phyloP scores from a whole-genome alignment of 2,113 vertebrate genomes.

The Cavia aperea region DNA sequence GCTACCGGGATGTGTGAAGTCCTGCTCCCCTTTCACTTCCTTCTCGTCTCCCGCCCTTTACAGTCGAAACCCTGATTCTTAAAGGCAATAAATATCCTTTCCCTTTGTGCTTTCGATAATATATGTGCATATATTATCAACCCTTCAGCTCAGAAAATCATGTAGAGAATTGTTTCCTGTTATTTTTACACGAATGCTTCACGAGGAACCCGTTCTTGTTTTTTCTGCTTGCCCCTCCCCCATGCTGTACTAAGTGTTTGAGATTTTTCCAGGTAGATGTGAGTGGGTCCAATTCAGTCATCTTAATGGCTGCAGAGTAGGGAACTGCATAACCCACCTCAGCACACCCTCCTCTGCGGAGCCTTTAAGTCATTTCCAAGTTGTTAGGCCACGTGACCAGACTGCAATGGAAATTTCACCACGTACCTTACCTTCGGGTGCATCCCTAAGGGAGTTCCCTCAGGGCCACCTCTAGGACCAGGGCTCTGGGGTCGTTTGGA shows the following conservation, averaged over 20 bases:
- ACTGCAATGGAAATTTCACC: not conserved
- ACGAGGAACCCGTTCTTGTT: not conserved
- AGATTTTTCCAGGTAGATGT: not conserved
- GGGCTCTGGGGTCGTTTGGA: not conserved
- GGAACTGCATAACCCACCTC: not conserved
- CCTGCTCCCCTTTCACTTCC: too few species aligned
- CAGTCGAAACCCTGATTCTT: not conserved
- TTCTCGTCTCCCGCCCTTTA: too few species aligned
- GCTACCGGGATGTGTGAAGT: not conserved
- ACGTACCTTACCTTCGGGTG: rapidly evolving
- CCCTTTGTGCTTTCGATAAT: not conserved
- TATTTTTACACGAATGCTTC: not conserved
- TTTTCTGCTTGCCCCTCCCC: not conserved
- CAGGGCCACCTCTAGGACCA: rapidly evolving
- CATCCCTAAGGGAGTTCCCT: rapidly evolving
- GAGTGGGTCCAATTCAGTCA: not conserved
- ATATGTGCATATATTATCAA: rapidly evolving
- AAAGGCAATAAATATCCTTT: not conserved
- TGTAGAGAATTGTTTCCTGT: not conserved
- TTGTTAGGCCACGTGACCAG: not conserved
- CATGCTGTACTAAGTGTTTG: not conserved
- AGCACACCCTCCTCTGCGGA: not conserved
- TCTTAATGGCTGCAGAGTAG: not conserved
- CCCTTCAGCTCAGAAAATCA: not conserved
- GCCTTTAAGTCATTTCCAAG: not conserved